Percentiles rank a stretch among this genome's conserved stretches.
phyloP scores from a whole-genome alignment of 53 echinoderm and acorn worm species.

The Paracentrotus lividus region DNA sequence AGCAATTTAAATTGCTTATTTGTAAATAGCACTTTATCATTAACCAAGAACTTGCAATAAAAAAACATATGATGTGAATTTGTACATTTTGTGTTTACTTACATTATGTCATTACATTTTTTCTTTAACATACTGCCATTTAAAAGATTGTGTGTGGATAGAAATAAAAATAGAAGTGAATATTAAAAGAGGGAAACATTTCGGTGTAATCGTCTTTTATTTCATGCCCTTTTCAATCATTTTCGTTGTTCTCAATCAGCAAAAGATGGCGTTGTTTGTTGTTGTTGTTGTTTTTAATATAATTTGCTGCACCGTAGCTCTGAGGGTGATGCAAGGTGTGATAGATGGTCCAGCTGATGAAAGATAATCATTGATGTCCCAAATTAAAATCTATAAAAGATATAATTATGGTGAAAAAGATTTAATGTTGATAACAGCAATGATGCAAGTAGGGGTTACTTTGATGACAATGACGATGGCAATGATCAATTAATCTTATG shows the following conservation, averaged over 20 bases:
- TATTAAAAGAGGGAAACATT: too few relatives aligned
- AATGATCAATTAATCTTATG: too few relatives aligned
- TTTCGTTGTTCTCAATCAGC: too few relatives aligned
- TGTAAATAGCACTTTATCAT: constrained; percentile 13
- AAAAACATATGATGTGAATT: neutral
- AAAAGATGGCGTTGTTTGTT: neutral
- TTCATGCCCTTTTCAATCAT: neutral
- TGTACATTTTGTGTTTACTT: neutral
- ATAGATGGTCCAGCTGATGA: too few relatives aligned
- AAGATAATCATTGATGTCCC: neutral
- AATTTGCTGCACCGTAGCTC: too few relatives aligned
- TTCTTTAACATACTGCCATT: neutral
- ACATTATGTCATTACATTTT: neutral
- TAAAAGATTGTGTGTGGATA: neutral
- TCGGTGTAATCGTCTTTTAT: neutral
- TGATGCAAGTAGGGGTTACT: neutral
- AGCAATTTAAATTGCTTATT: neutral
- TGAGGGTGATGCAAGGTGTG: too few relatives aligned
- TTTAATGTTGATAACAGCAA: neutral
- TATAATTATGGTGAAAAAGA: neutral
- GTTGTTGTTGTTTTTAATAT: neutral
- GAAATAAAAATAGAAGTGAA: neutral
- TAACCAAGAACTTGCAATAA: constrained; percentile 20
- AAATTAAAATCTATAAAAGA: neutral
- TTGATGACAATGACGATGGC: neutral